Base-by-base conservation (phyloP, 1,140 invertebrate species). In the Brachionus asplanchnoidis region DNA sequence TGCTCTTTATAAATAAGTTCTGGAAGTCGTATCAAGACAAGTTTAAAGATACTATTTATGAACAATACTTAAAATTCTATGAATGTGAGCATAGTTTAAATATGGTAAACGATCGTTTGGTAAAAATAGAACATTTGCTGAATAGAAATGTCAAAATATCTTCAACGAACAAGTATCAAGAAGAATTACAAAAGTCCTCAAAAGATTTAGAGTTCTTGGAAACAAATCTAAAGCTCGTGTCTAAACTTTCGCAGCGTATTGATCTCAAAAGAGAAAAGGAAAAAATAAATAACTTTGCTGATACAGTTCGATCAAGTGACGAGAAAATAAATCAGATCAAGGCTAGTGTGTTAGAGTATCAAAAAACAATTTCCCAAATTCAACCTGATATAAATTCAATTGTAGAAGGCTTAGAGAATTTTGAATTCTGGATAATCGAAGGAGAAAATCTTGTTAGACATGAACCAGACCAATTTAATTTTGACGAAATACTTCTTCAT, bases 11-110 rank as follows among this genome's bases (percentile, higher is more conserved):
- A 9, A 82, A 82, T 46, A 82, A 82, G 14, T 20, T 44, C 12
- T 82, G 79, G 79, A 82, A 82, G 36, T 82, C 79, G 14, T 82
- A 82, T 82, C 79, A 82, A 68, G 79, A 82, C 6, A 60, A 68
- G 53, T 82, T 82, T 28, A 82, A 82, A 60, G 79, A 82, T 40
- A 82, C 79, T 11, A 46, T 26, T 9, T 82, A 65, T 44, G 79
- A 82, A n/a, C 50, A 65, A 6, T 68, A 42, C 36, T 46, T 82
- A 8, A 82, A 82, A 68, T 82, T 65, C 26, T 82, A 65, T 28
- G 79, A 82, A 26, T 82, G 79, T 68, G 79, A 82, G 26, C 79
- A 82, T 32, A 82, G 79, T 28, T 42, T 82, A 46, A 60, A 82
- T 32, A 65, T 82, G 79, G 53, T 82, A 17, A 65, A 65, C 3